A percentile compares a stretch with the other conserved stretches of the same genome.
Evolutionary conservation across 2,888 invertebrate genomes (phyloP).

Genomic region (Ptilodon capucinus): DNA sequence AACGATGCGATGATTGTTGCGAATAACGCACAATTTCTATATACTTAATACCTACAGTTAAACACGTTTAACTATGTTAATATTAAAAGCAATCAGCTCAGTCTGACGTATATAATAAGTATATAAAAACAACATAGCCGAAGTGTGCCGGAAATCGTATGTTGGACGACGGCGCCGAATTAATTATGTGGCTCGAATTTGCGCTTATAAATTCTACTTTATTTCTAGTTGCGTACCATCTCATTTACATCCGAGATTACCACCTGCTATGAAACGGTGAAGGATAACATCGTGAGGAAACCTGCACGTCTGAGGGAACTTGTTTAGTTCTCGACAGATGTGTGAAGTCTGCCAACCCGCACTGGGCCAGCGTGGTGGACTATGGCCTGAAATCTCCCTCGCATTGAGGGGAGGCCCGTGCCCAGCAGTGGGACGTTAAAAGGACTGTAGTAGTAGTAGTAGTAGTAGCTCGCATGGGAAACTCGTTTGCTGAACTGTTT

Average conservation of each 20-base stretch:
- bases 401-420: too few relatives aligned
- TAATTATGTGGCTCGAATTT: slow-evolving; percentile 41
- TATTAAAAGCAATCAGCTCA: slow-evolving; percentile 9
- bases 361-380: too few relatives aligned
- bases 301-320: too few relatives aligned
- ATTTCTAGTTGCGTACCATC: slow-evolving; percentile 33
- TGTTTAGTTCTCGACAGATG: too few relatives aligned
- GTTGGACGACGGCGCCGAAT: slow-evolving; percentile 25
- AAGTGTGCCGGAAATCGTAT: slow-evolving; percentile 57
- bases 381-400: too few relatives aligned
- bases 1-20: background rate
- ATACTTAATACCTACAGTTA: too few relatives aligned
- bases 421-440: too few relatives aligned
- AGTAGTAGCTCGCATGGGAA: slow-evolving; percentile 24
- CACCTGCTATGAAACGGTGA: too few relatives aligned
- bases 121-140: slow-evolving; percentile 23
- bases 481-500: slow-evolving; percentile 26
- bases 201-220: slow-evolving; percentile 33
- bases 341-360: too few relatives aligned
- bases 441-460: too few relatives aligned
- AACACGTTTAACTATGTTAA: background rate
- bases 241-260: too few relatives aligned
- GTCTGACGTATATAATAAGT: slow-evolving; percentile 9
- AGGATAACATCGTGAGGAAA: too few relatives aligned
- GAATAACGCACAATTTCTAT: background rate